Conservation (phyloP, 2,113 vertebrate genomes). For the Mesocricetus auratus region DNA sequence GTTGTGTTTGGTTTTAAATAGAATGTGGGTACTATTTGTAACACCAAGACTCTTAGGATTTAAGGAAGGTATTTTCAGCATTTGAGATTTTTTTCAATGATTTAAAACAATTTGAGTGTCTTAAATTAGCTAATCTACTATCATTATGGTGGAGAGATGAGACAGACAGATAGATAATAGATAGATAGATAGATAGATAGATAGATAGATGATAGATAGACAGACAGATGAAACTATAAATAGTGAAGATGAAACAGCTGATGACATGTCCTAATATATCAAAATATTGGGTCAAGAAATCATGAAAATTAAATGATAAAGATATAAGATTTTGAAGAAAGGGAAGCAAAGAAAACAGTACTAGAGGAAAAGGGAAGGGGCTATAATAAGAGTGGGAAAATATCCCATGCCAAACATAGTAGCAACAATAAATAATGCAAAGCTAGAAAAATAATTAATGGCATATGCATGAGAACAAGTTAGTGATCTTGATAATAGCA, state of each 20-base stretch:
- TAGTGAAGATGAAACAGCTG: background rate
- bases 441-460: constrained; percentile 10
- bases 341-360: background rate
- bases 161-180: too few species aligned
- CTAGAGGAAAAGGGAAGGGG: background rate
- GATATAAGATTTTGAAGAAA: background rate
- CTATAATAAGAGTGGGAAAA: background rate
- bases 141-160: background rate
- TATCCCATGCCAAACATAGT: background rate
- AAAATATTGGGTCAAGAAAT: background rate
- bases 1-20: background rate
- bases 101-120: background rate
- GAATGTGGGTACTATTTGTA: background rate
- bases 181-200: too few species aligned
- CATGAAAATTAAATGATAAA: background rate
- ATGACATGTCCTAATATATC: background rate
- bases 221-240: background rate
- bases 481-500: background rate
- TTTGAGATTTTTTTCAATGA: background rate
- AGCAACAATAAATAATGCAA: background rate
- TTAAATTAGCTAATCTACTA: background rate
- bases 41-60: background rate
- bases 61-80: background rate
- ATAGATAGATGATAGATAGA: too few species aligned
- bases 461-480: background rate